phyloP scores from a whole-genome alignment of 2,113 vertebrate species.

The Sceloporus undulatus region DNA sequence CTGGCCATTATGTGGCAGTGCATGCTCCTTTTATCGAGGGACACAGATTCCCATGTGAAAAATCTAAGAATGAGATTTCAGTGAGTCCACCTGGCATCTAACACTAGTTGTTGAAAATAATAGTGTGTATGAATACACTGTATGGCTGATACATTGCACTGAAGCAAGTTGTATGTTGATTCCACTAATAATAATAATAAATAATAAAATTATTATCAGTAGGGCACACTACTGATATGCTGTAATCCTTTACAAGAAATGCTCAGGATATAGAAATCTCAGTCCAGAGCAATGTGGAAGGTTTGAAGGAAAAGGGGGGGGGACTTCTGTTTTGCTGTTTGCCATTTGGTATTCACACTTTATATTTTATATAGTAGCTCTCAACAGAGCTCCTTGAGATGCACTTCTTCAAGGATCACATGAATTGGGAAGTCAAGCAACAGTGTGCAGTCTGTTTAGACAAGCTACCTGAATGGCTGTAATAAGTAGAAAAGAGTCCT shows the following conservation, averaged over 20 bases:
- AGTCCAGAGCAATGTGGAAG: background rate
- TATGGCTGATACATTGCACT: background rate
- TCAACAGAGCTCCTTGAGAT: background rate
- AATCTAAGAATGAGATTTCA: background rate
- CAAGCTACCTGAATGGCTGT: background rate
- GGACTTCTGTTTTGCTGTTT: background rate
- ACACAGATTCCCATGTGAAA: background rate
- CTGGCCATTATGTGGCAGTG: background rate
- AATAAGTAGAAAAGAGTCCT: background rate
- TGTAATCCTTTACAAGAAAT: background rate
- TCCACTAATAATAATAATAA: too few relatives aligned
- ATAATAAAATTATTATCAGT: too few relatives aligned
- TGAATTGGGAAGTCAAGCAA: background rate
- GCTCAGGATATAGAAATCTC: background rate
- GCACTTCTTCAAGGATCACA: background rate
- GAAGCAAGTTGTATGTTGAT: background rate
- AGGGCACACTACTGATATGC: background rate
- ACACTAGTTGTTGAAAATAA: background rate
- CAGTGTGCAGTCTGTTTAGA: background rate
- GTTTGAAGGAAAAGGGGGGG: background rate
- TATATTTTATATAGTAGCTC: background rate
- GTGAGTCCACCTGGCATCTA: background rate
- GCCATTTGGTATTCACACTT: background rate
- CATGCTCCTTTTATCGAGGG: background rate
- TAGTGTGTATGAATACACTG: background rate